Evolutionary conservation across 2,797 vertebrate genomes (phyloP).

Genomic region (Antennarius maculatus): DNA sequence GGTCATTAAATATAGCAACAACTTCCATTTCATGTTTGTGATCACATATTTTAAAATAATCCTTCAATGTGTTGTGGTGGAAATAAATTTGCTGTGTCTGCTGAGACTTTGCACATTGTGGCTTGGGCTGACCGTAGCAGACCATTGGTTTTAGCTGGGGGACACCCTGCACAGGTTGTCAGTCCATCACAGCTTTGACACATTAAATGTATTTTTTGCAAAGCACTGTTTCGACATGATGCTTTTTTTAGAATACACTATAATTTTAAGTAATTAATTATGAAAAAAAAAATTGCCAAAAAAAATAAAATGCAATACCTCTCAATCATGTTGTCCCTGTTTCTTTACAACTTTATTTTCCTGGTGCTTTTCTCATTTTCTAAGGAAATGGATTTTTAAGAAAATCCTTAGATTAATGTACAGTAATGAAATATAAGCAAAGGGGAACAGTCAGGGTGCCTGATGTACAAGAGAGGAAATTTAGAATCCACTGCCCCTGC

Average conservation of each 20-base stretch:
- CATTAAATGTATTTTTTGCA: no score
- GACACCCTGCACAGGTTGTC: no score
- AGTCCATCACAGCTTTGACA: no score
- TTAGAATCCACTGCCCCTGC: constrained; percentile 69
- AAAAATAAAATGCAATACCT: constrained; percentile 18
- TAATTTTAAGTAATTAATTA: constrained; percentile 2
- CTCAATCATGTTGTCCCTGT: not conserved
- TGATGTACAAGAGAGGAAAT: constrained; percentile 63
- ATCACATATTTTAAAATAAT: not conserved
- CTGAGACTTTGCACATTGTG: no score
- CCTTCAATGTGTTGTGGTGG: not conserved
- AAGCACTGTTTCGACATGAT: no score
- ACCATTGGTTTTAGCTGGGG: no score
- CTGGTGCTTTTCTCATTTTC: constrained; percentile 37
- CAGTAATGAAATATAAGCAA: constrained; percentile 52
- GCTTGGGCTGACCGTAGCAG: no score
- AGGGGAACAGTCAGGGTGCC: constrained; percentile 50
- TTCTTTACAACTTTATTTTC: constrained; percentile 31
- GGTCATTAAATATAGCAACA: not conserved
- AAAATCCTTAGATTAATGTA: constrained; percentile 63
- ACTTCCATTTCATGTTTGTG: not conserved
- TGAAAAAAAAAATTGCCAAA: not conserved
- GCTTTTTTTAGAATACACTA: not conserved
- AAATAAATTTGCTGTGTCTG: no score
- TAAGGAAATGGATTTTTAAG: constrained; percentile 60